Percentiles rank a stretch among this genome's conserved stretches.
These are phyloP conservation scores for Cyanoramphus novaezelandiae DNA, from an alignment of 2,113 vertebrate species.

Conservation along the genomic window DNA sequence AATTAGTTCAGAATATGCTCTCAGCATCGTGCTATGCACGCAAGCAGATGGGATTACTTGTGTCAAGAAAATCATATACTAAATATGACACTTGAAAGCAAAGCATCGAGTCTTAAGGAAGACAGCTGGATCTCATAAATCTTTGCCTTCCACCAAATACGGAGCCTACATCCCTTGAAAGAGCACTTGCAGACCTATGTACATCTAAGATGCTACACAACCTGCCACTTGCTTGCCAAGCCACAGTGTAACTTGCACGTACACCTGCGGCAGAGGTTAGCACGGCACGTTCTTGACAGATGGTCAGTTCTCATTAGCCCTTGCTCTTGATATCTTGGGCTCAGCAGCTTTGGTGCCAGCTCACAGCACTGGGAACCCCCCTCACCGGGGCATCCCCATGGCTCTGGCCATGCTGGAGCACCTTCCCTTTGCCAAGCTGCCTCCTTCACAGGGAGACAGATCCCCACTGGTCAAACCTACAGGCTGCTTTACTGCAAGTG, in stretches of 20 bases:
- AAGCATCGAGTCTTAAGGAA: not conserved
- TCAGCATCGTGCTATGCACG: not conserved
- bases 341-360: not conserved
- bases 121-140: not conserved
- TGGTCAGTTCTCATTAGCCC: not conserved
- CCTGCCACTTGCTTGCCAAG: not conserved
- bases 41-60: not conserved
- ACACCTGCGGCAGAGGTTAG: not conserved
- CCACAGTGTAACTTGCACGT: not conserved
- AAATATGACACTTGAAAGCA: not conserved
- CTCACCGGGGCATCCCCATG: conserved; percentile 59
- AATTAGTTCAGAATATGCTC: not conserved
- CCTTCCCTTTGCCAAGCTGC: not conserved
- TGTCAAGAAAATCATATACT: not conserved
- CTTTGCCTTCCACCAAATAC: not conserved
- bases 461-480: not conserved
- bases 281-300: accelerated
- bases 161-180: not conserved
- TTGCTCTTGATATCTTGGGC: not conserved
- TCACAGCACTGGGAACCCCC: not conserved
- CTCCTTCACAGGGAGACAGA: not conserved
- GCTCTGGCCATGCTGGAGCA: not conserved
- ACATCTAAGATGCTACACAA: not conserved
- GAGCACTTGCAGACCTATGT: not conserved
- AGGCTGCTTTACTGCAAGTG: not conserved